Conservation (phyloP, 2,113 vertebrate genomes). For the Myrmophylax atrothorax region DNA sequence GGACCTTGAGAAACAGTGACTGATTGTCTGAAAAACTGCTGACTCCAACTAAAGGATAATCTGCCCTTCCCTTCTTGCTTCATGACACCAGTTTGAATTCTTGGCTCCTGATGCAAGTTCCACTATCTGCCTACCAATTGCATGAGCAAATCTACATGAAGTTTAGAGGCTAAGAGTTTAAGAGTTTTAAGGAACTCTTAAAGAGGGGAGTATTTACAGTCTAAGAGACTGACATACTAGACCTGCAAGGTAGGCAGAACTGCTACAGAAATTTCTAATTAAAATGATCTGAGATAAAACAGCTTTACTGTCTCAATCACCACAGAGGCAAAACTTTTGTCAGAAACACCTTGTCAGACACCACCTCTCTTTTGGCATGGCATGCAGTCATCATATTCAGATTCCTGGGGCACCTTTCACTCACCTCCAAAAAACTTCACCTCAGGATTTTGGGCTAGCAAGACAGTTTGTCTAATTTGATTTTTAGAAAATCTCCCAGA, state of each 20-base stretch:
- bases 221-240: neutral
- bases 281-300: neutral
- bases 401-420: neutral
- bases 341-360: neutral
- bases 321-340: neutral
- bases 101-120: neutral
- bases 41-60: neutral
- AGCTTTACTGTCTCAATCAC: neutral
- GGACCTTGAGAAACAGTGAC: neutral
- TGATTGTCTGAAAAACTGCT: neutral
- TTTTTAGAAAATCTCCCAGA: neutral
- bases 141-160: neutral
- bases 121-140: neutral
- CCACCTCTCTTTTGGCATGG: neutral
- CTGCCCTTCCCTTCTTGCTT: neutral
- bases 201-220: neutral
- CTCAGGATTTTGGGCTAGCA: neutral
- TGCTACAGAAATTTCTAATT: neutral
- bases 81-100: neutral
- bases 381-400: neutral
- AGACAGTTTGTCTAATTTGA: neutral
- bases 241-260: neutral
- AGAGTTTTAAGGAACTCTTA: neutral
- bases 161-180: neutral
- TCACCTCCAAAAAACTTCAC: neutral